These are phyloP conservation scores for Zoanthus sociatus DNA, from an alignment of 92 coral and sea anemone genomes.

Conservation along the genomic window DNA sequence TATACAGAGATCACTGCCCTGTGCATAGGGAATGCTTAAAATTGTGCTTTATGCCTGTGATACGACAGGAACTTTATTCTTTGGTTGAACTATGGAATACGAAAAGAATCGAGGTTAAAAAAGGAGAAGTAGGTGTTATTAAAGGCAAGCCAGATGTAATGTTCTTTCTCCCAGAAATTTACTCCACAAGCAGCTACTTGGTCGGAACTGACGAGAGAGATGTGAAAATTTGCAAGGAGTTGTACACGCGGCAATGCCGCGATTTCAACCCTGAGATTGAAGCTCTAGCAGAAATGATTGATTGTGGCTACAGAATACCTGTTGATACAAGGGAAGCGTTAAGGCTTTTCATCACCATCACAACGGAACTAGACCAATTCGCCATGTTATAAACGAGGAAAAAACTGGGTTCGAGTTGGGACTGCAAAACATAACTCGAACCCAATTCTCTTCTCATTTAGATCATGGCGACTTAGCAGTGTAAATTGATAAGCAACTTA, in stretches of 20 bases:
- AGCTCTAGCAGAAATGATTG: slow-evolving; percentile 34
- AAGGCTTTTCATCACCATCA: slow-evolving; percentile 32
- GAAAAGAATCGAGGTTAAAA: neutral
- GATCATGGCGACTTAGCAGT: too few relatives aligned
- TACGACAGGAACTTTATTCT: neutral
- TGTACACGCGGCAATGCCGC: slow-evolving; percentile 23
- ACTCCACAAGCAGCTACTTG: slow-evolving; percentile 39
- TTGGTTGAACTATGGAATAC: slow-evolving; percentile 60
- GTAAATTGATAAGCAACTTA: too few relatives aligned
- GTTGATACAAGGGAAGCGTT: slow-evolving; percentile 22
- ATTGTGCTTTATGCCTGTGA: slow-evolving; percentile 45
- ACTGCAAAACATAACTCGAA: too few relatives aligned
- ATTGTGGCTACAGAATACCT: slow-evolving; percentile 37
- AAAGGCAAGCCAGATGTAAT: neutral
- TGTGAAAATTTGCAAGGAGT: slow-evolving; percentile 50
- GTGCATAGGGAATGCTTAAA: slow-evolving; percentile 59
- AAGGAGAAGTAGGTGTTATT: too few relatives aligned
- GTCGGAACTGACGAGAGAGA: slow-evolving; percentile 44
- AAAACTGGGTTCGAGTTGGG: too few relatives aligned
- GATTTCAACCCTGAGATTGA: slow-evolving; percentile 1
- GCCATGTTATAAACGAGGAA: too few relatives aligned
- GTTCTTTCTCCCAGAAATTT: slow-evolving; percentile 44
- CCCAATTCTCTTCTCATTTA: too few relatives aligned
- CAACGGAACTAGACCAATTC: neutral
- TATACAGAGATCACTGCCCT: slow-evolving; percentile 36